phyloP scores from a whole-genome alignment of 2,113 vertebrate species.

The Fregata magnificens region DNA sequence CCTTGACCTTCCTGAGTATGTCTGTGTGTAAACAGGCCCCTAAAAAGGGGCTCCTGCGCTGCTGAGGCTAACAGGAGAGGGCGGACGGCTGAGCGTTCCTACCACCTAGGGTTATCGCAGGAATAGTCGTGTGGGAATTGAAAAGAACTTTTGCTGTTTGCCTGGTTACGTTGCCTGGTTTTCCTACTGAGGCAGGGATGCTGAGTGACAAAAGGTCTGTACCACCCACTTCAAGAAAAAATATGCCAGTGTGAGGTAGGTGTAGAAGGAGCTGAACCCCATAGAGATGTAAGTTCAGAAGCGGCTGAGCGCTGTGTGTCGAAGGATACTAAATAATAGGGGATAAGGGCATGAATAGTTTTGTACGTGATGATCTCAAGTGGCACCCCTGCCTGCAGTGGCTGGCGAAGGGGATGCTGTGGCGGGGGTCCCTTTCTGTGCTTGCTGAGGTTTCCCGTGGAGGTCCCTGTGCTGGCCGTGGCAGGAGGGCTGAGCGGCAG shows the following conservation, averaged over 20 bases:
- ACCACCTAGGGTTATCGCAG: neutral
- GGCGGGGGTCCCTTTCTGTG: neutral
- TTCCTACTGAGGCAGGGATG: neutral
- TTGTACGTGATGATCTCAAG: rapidly evolving
- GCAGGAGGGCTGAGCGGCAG: neutral
- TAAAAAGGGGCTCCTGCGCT: neutral
- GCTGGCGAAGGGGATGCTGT: neutral
- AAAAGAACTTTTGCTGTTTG: neutral
- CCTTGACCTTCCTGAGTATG: neutral
- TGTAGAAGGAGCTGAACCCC: neutral
- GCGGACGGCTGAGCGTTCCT: neutral
- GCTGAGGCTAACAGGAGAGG: neutral
- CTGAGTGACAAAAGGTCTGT: neutral
- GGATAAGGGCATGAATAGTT: neutral
- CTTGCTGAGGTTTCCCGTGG: neutral
- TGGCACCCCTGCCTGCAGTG: neutral
- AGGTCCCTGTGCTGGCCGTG: rapidly evolving
- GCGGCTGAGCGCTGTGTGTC: rapidly evolving
- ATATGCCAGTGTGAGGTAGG: neutral
- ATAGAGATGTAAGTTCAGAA: neutral
- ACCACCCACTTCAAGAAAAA: neutral
- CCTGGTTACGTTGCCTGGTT: neutral
- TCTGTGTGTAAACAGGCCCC: neutral
- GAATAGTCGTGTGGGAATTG: neutral
- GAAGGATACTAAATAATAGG: neutral